Percentiles rank a stretch among this genome's conserved stretches.
phyloP scores from a whole-genome alignment of 2,888 invertebrate species.

The Drosophila mimetica region DNA sequence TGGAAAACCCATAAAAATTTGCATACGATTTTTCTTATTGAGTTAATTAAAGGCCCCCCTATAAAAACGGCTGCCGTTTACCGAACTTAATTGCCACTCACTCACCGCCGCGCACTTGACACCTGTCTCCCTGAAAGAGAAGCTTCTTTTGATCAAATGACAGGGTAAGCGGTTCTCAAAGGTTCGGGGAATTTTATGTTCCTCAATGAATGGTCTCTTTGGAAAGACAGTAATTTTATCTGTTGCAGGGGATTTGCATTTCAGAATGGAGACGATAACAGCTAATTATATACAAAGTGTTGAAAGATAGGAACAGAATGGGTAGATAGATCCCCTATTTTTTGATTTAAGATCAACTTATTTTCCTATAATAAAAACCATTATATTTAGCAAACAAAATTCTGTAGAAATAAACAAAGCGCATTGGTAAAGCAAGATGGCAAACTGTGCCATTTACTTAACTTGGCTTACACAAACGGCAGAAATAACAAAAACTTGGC shows the following conservation, averaged over 20 bases:
- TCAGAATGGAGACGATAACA: background rate
- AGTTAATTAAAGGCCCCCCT: slow-evolving; percentile 58
- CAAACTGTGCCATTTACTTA: slow-evolving; percentile 54
- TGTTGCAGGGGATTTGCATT: slow-evolving; percentile 18
- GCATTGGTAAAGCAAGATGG: slow-evolving; percentile 48
- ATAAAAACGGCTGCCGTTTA: slow-evolving; percentile 29
- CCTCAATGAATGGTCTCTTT: background rate
- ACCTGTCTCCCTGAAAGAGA: slow-evolving; percentile 49
- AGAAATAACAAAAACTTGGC: slow-evolving; percentile 10
- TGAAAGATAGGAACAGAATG: too few species aligned
- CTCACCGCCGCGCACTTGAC: slow-evolving; percentile 38
- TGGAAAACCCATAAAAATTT: slow-evolving; percentile 62
- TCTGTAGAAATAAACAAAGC: slow-evolving; percentile 55
- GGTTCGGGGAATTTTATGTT: slow-evolving; percentile 10
- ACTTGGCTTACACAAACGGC: slow-evolving; percentile 25
- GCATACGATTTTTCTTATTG: slow-evolving; percentile 55
- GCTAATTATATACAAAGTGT: background rate
- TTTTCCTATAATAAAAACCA: too few species aligned
- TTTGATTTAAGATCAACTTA: too few species aligned
- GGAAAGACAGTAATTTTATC: slow-evolving; percentile 11
- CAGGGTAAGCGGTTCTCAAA: slow-evolving; percentile 12
- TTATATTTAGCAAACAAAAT: slow-evolving; percentile 36
- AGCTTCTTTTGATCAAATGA: slow-evolving; percentile 24
- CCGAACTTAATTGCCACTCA: slow-evolving; percentile 51
- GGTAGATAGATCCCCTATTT: too few species aligned